Evolutionary conservation across 2,888 invertebrate genomes (phyloP), one percentile per base, ranked within the genome.

Genomic region (Drosophila demipolita): DNA sequence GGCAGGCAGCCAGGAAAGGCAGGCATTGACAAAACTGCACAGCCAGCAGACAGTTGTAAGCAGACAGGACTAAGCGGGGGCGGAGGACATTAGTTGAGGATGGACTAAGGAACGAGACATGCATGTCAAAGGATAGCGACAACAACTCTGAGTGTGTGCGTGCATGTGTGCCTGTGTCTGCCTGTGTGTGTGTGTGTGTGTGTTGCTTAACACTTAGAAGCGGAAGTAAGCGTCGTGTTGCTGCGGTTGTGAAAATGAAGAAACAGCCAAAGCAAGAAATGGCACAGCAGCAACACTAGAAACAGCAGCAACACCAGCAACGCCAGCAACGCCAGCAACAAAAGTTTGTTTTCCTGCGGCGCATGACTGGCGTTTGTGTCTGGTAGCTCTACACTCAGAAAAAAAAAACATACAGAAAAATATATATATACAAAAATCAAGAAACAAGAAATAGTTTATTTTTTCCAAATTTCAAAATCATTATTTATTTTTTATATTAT

Each of bases 321-420:
- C 29, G 5, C 29, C 29, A 29, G 5, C 29, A 29, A 6, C 5
- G 78, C 64, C 73, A 76, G 63, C 67, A 75, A 72, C 75, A 78
- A 66, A 86, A 90, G 87, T 87, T 87, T 86, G 78, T 86, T 87
- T 87, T 90, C 89, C 90, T 87, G 89, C 77, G 76, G 81, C 81
- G 77, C 76, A 75, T 85, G 89, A 85, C 89, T 89, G 79, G 80
- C 89, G 80, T 70, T 84, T 84, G 84, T 87, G 68, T 67, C 69
- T 83, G 75, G 57, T 61, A 50, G 38, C 52, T 33, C 11, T 60
- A 64, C 42, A 55, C 55, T 38, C 1, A 8, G 2, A 2, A 55
- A 55, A 54, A 15, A 23, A 11, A 20, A 15, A n/a, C 9, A 15
- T 20, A 12, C 2, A 12, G 6, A 8, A 49, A 26, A 49, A 23